These are phyloP conservation scores for Synanthedon myopaeformis DNA, from an alignment of 2,888 invertebrate genomes.

Conservation along the genomic window DNA sequence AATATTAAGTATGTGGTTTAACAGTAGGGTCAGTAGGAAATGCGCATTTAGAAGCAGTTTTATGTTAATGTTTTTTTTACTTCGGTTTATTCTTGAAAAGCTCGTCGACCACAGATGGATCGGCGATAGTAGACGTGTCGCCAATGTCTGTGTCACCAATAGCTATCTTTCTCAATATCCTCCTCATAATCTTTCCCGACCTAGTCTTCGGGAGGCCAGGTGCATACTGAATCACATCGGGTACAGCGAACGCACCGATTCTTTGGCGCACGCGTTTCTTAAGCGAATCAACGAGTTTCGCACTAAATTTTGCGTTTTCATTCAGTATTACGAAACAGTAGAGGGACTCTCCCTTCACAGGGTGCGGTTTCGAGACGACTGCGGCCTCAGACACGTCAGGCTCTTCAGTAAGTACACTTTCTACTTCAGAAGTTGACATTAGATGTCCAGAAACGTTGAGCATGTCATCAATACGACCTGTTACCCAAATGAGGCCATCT, in stretches of 20 bases:
- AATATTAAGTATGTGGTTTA: background rate
- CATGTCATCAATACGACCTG: conserved; percentile 98
- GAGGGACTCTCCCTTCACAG: conserved; percentile 95
- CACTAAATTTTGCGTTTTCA: conserved; percentile 77
- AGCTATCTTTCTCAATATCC: conserved; percentile 94
- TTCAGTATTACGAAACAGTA: conserved; percentile 97
- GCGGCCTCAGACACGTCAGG: conserved; percentile 90
- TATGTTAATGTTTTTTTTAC: background rate
- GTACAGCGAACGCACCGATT: conserved; percentile 96
- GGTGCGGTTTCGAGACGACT: conserved; percentile 94
- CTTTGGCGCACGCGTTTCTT: conserved; percentile 86
- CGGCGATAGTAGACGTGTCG: conserved; percentile 94
- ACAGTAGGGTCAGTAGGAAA: background rate
- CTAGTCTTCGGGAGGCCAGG: conserved; percentile 95
- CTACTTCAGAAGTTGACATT: conserved; percentile 96
- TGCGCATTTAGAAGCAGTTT: background rate
- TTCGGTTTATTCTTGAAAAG: conserved; percentile 79
- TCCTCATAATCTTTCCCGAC: conserved; percentile 98
- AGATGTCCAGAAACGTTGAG: conserved; percentile 98
- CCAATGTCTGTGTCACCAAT: conserved; percentile 90
- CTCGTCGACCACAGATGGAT: conserved; percentile 86
- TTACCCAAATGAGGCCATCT: conserved; percentile 97
- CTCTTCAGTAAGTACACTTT: conserved; percentile 84
- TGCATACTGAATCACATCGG: conserved; percentile 94
- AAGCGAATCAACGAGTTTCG: conserved; percentile 77